Conservation (phyloP, 2,888 invertebrate genomes). For the Celastrina argiolus region DNA sequence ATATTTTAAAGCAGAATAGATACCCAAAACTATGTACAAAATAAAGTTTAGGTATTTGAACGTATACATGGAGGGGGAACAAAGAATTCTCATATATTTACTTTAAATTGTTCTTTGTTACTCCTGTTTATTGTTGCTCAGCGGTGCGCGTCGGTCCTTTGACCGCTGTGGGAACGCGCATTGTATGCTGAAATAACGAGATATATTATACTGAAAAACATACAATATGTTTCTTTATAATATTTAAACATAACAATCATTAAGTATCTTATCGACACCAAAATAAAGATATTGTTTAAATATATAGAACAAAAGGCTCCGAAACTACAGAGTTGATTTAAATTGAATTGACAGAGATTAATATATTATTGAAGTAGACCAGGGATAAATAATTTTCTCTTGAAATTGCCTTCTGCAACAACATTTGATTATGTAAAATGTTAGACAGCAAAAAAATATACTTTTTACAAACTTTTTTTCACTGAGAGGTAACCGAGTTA, state of each 20-base stretch:
- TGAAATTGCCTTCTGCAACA: too few species aligned
- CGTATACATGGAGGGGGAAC: conserved; percentile 23
- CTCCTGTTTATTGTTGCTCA: conserved; percentile 37
- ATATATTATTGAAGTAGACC: too few species aligned
- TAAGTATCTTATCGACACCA: too few species aligned
- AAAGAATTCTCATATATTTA: conserved; percentile 16
- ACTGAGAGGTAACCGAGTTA: too few species aligned
- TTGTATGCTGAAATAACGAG: conserved; percentile 21
- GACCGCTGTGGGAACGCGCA: conserved; percentile 55
- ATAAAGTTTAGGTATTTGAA: not conserved
- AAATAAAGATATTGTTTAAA: not conserved
- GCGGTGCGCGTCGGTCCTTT: conserved; percentile 51
- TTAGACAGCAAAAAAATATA: too few species aligned
- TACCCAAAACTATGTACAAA: not conserved
- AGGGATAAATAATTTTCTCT: too few species aligned
- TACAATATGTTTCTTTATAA: not conserved
- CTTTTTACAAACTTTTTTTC: too few species aligned
- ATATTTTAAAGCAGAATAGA: not conserved
- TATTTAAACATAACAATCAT: not conserved
- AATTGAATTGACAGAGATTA: too few species aligned
- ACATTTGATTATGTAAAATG: too few species aligned
- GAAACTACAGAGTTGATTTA: too few species aligned
- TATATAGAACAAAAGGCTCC: too few species aligned
- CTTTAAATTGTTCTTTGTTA: conserved; percentile 17
- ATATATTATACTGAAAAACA: conserved; percentile 18